Evolutionary conservation across 1,140 invertebrate species (phyloP), one percentile per base, ranked within the genome.

Genomic region (Daktulosphaira vitifoliae): DNA sequence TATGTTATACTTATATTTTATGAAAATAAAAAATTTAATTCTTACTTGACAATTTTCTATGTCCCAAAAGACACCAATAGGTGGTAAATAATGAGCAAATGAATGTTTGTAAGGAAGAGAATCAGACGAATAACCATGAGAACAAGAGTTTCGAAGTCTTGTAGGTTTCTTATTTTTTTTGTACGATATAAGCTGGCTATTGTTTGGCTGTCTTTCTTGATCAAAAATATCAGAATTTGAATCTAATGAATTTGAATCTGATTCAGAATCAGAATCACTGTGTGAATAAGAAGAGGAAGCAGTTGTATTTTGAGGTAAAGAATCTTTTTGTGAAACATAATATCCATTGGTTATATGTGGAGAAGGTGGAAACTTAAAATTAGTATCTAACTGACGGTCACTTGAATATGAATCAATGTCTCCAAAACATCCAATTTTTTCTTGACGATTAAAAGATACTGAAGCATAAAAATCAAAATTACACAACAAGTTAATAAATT

Each of bases 11-110:
- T n/a, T n/a, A n/a, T n/a, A n/a, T n/a, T n/a, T n/a, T n/a, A n/a
- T n/a, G n/a, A n/a, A n/a, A n/a, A n/a, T n/a, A n/a, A n/a, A n/a
- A n/a, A n/a, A n/a, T n/a, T n/a, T n/a, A n/a, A n/a, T 69, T 85
- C 80, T 52, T 51, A 92, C 85, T 82, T 87, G 71, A 44, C 72
- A 74, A 49, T 71, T 94, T 80, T 94, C 90, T 72, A 94, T 94
- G 74, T 94, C 90, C 90, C 90, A 94, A 76, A 92, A 94, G 50
- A 94, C 88, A 54, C 89, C 90, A 72, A 93, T 85, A 1, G 89
- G 87, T 51, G 82, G 81, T 50, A 84, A 69, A 50, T 49, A 52
- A 7, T 65, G 39, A 52, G 66, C 39, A 33, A 67, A 49, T 38
- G 46, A 51, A 67, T 65, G 42, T 16, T 67, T 62, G 39, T 66